Base-by-base conservation (phyloP, 2,888 invertebrate species). In the Acholoe squamosa region DNA sequence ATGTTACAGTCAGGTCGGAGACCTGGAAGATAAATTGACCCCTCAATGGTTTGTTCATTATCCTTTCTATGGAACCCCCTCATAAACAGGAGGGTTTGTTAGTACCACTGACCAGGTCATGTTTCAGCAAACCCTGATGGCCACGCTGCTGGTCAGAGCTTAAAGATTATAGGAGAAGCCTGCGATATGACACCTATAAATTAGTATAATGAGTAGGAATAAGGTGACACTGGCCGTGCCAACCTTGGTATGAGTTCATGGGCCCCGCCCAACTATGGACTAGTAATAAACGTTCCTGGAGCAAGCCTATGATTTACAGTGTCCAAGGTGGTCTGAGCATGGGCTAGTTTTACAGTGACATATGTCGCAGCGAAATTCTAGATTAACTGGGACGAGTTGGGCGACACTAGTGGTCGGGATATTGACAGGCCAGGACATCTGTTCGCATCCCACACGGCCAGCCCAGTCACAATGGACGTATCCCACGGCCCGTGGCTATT, bases 111-210 rank as follows among this genome's bases (percentile, higher is more conserved):
- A 71, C 31, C 71, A 71, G 31, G 71, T 71, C 71, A 1, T 71
- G 71, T 71, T 71, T 71, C 71, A 71, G 3, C 28, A 71, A 25
- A 3, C 61, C 3, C 71, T 71, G 61, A 71, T 28, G 31, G 71
- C 71, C 25, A 28, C 28, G 25, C 25, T 71, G 12, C 71, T 61
- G 61, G n/a, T 71, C 71, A 28, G n/a, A 14, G 14, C 71, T 25
- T n/a, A 14, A 14, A 71, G 71, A 71, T 28, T 71, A 71, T 28
- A 28, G 28, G 71, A 71, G 71, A 71, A 71, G 25, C 71, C 71
- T 71, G 71, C 28, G 71, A 51, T 84, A 51, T 84, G 43, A 84
- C 84, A 84, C 43, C 84, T 84, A 84, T 84, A 84, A 84, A 84
- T 84, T 84, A 84, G 28, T 43, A 22, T 84, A 84, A 84, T 84